phyloP scores from a whole-genome alignment of 2,888 invertebrate species.

The Ischnus inquisitorius region DNA sequence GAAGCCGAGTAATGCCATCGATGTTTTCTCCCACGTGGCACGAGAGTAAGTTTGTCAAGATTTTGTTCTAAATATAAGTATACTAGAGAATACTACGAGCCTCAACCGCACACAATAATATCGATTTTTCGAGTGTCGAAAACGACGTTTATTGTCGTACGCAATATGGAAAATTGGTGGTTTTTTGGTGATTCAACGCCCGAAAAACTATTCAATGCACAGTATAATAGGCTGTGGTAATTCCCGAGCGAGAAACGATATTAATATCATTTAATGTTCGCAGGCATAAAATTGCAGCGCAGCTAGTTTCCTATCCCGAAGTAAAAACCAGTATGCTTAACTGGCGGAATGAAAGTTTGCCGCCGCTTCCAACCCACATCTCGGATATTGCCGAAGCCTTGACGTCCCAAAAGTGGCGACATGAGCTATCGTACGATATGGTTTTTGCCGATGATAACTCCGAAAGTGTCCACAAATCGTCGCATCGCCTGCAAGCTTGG shows the following conservation, averaged over 20 bases:
- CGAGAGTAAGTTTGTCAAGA: constrained; percentile 8
- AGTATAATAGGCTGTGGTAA: too few relatives aligned
- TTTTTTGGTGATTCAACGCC: too few relatives aligned
- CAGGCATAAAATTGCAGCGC: constrained; percentile 17
- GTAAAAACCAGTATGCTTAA: constrained; percentile 20
- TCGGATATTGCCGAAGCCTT: constrained; percentile 5
- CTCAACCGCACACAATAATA: too few relatives aligned
- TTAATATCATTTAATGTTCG: constrained; percentile 16
- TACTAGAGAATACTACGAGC: not conserved
- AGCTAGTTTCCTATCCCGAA: constrained; percentile 1
- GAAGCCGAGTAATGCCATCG: constrained; percentile 13
- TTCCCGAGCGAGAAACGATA: too few relatives aligned
- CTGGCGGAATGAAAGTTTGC: not conserved
- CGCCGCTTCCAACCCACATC: constrained; percentile 2
- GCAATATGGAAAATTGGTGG: too few relatives aligned
- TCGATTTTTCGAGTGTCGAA: too few relatives aligned
- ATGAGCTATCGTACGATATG: constrained; percentile 2
- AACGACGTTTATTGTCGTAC: too few relatives aligned
- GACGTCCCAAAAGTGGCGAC: not conserved
- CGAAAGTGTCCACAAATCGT: not conserved
- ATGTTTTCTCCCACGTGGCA: not conserved
- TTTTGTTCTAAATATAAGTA: not conserved
- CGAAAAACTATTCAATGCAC: too few relatives aligned
- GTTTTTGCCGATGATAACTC: constrained; percentile 4
- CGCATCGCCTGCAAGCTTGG: constrained; percentile 8